Evolutionary conservation across 2,888 invertebrate species (phyloP).

Genomic region (Perizoma flavofasciatum): DNA sequence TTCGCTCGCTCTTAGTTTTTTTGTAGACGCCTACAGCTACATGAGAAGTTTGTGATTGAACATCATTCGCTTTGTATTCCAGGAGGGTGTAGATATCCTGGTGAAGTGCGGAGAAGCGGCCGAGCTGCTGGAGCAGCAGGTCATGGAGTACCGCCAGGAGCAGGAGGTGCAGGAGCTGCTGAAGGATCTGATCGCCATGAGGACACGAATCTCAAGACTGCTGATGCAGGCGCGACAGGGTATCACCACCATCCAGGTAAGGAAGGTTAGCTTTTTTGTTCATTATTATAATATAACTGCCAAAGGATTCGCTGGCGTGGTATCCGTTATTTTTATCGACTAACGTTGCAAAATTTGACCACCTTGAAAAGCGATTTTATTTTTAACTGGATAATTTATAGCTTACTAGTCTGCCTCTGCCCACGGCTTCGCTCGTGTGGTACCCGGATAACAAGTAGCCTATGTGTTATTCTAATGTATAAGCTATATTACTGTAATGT

Average conservation of each 20-base stretch:
- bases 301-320: too few species aligned
- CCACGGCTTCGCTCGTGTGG: too few species aligned
- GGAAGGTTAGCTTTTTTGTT: slow-evolving; percentile 62
- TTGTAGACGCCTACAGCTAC: too few species aligned
- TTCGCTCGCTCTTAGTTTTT: too few species aligned
- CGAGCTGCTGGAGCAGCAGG: slow-evolving; percentile 84
- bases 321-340: too few species aligned
- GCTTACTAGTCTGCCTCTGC: too few species aligned
- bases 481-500: too few species aligned
- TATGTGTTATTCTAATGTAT: too few species aligned
- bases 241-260: slow-evolving; percentile 80
- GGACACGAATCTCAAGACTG: slow-evolving; percentile 86
- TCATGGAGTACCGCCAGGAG: slow-evolving; percentile 86
- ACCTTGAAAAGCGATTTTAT: too few species aligned
- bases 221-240: slow-evolving; percentile 88
- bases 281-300: slow-evolving; percentile 17
- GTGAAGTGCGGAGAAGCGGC: slow-evolving; percentile 88
- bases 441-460: too few species aligned
- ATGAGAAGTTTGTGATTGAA: not conserved
- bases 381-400: too few species aligned
- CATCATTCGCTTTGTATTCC: slow-evolving; percentile 45
- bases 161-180: slow-evolving; percentile 84
- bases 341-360: too few species aligned
- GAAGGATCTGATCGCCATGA: slow-evolving; percentile 83
- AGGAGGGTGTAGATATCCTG: slow-evolving; percentile 89